Evolutionary conservation across 2,888 invertebrate species (phyloP), one percentile per base, ranked within the genome.

Genomic region (Tuberolachnus salignus): DNA sequence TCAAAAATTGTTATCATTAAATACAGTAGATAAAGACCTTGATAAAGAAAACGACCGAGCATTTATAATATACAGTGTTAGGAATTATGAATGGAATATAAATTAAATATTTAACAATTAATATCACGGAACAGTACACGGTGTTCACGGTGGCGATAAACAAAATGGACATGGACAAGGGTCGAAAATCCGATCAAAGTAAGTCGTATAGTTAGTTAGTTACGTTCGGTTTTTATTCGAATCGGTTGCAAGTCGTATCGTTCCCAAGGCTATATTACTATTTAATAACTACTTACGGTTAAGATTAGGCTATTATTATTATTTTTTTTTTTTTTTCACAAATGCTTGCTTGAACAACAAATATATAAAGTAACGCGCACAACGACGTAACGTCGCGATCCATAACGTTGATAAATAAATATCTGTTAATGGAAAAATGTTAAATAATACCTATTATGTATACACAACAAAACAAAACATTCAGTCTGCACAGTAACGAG

Each of bases 181-280:
- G 69, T 16, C 53, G 67, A 16, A 78, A 69, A 67, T 69, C 57
- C 13, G 78, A 78, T 59, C 26, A 19, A 59, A 78, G 78, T 78
- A 78, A 78, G 78, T 78, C 10, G 16, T 6, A 3, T 49, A 23
- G 8, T n/a, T n/a, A 19, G 19, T 21, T 42, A 19, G 19, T 3
- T 69, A 53, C 2, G 19, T 42, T 42, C 42, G 49, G 11, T 26
- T 26, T 23, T 1, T 63, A 44, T 44, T 63, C n/a, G 42, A n/a
- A 1, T 42, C 9, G 10, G 21, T 21, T 1, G 64, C 2, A 61
- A 61, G 34, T 14, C 46, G 44, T 44, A 64, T 64, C 11, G 16
- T 46, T 46, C 21, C 42, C 19, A 11, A 13, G 9, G 49, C 11
- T 11, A 10, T 23, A 1, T 2, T n/a, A 49, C 4, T 34, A 34